A percentile compares a stretch with the other conserved stretches of the same genome.
phyloP scores from a whole-genome alignment of 2,888 invertebrate genomes.

The Megamerina dolium region DNA sequence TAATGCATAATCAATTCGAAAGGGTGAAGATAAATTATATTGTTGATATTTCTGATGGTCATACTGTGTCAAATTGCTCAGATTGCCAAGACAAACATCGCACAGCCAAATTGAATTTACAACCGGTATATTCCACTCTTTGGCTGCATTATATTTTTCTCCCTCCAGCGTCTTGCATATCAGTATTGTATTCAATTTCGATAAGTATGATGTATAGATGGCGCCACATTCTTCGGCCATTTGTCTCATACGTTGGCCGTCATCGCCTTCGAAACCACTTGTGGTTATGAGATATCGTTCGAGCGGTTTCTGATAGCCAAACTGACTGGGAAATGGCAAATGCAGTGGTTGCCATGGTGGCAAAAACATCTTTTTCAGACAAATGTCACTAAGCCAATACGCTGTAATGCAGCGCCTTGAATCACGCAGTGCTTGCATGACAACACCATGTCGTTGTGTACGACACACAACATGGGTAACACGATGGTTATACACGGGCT shows the following conservation, averaged over 20 bases:
- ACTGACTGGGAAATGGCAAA: constrained; percentile 68
- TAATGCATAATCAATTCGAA: constrained; percentile 77
- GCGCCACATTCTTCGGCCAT: constrained; percentile 85
- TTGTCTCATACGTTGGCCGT: constrained; percentile 70
- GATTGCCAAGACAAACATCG: constrained; percentile 84
- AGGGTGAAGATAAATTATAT: constrained; percentile 71
- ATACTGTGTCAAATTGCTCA: constrained; percentile 71
- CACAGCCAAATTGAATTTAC: constrained; percentile 93
- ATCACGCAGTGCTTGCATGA: constrained; percentile 71
- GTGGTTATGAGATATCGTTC: constrained; percentile 73
- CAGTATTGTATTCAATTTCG: constrained; percentile 71
- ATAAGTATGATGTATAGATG: constrained; percentile 70
- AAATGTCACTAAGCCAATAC: constrained; percentile 87
- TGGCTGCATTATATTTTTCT: constrained; percentile 79
- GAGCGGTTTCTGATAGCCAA: constrained; percentile 65
- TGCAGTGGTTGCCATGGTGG: constrained; percentile 94
- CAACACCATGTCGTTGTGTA: constrained; percentile 83
- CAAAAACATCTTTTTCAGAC: constrained; percentile 74
- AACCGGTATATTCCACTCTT: constrained; percentile 85
- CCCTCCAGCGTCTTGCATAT: constrained; percentile 79
- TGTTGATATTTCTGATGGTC: constrained; percentile 84
- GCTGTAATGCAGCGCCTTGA: constrained; percentile 72
- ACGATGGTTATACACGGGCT: constrained; percentile 72
- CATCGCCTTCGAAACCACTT: constrained; percentile 86
- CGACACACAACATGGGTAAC: constrained; percentile 91